Evolutionary conservation across 2,888 invertebrate species (phyloP).

Genomic region (Chelonus formosanus): DNA sequence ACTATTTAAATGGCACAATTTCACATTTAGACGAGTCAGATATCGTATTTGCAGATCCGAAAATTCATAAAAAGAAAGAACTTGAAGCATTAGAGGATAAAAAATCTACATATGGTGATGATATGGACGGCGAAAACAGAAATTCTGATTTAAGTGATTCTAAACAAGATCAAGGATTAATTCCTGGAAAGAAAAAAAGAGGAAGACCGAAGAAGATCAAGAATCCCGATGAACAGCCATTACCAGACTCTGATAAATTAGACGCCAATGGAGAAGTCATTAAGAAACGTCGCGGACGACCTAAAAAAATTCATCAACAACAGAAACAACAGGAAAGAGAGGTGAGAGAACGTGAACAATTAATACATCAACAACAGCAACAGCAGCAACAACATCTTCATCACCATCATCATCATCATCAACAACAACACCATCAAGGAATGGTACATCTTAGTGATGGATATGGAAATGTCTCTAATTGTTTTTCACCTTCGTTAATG

Average conservation of each 20-base stretch:
- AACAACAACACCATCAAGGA: slow-evolving; percentile 52
- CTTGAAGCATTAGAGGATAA: slow-evolving; percentile 55
- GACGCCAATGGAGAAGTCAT: slow-evolving; percentile 71
- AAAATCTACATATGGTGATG: slow-evolving; percentile 52
- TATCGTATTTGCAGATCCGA: slow-evolving; percentile 82
- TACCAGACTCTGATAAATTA: slow-evolving; percentile 63
- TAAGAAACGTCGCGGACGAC: slow-evolving; percentile 88
- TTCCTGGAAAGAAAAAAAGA: slow-evolving; percentile 86
- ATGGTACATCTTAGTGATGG: slow-evolving; percentile 56
- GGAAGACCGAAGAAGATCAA: slow-evolving; percentile 88
- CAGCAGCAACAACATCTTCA: slow-evolving; percentile 48
- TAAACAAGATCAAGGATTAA: slow-evolving; percentile 58
- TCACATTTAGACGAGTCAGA: slow-evolving; percentile 86
- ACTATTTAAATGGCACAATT: slow-evolving; percentile 88
- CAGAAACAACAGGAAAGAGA: slow-evolving; percentile 59
- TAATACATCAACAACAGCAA: slow-evolving; percentile 49
- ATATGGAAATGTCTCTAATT: slow-evolving; percentile 55
- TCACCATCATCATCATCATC: slow-evolving; percentile 35
- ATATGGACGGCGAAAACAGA: slow-evolving; percentile 55
- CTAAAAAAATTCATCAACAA: slow-evolving; percentile 79
- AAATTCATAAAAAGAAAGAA: slow-evolving; percentile 69
- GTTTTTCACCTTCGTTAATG: slow-evolving; percentile 61
- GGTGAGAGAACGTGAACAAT: slow-evolving; percentile 54
- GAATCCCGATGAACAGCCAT: slow-evolving; percentile 73
- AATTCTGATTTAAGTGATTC: slow-evolving; percentile 57